phyloP scores from a whole-genome alignment of 2,113 vertebrate species.

The Emydura subglobosa region DNA sequence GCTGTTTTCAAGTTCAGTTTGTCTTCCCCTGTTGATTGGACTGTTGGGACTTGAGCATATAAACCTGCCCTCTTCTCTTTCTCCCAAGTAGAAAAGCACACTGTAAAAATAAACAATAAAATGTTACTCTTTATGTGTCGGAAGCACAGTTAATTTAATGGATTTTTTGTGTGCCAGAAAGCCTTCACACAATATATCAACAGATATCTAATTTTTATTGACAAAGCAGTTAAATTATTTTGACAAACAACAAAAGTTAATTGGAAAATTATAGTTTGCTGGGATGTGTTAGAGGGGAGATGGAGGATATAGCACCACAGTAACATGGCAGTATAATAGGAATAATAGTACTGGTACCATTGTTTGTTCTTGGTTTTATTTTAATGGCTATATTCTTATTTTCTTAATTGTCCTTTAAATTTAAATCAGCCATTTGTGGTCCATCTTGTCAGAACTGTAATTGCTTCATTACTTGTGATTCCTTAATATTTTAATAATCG shows the following conservation, averaged over 20 bases:
- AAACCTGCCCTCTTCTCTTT: background rate
- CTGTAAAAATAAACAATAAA: background rate
- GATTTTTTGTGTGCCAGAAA: background rate
- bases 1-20: background rate
- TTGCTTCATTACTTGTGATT: constrained; percentile 26
- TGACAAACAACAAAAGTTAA: background rate
- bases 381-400: background rate
- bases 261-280: background rate
- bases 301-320: background rate
- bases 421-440: background rate
- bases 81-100: constrained; percentile 12
- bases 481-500: constrained; percentile 15
- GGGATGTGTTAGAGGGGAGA: background rate
- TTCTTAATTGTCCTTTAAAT: constrained; percentile 1
- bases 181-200: background rate
- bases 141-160: background rate
- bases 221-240: background rate
- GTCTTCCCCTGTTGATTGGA: background rate
- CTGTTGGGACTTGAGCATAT: background rate
- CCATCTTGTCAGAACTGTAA: constrained; percentile 27
- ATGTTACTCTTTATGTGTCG: background rate
- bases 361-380: background rate
- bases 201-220: background rate
- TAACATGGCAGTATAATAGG: background rate
- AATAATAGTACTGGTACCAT: background rate